Conservation (phyloP, 2,888 invertebrate genomes). For the Quadroppia sp. region DNA sequence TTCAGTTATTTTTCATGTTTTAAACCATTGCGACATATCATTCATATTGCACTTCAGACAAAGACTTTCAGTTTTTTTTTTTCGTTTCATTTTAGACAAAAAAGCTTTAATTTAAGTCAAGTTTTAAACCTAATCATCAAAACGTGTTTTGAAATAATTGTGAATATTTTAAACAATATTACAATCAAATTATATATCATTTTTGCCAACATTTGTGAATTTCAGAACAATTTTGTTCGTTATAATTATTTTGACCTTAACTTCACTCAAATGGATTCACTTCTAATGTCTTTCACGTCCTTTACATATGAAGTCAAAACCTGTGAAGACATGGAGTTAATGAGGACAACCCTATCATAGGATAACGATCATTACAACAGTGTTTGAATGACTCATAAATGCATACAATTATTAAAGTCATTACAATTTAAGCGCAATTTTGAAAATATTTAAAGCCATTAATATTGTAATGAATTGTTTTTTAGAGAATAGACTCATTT, state of each 20-base stretch:
- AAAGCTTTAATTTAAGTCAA: not conserved
- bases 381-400: conserved; percentile 10
- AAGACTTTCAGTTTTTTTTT: not conserved
- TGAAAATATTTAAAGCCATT: conserved; percentile 10
- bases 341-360: conserved; percentile 6
- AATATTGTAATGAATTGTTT: not conserved
- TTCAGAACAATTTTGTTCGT: not conserved
- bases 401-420: not conserved
- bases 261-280: conserved; percentile 1
- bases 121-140: not conserved
- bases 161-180: not conserved
- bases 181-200: not conserved
- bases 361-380: not conserved
- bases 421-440: not conserved
- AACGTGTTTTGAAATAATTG: not conserved
- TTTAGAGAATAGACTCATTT: not conserved
- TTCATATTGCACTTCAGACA: not conserved
- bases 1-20: too few species aligned
- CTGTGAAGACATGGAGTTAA: not conserved
- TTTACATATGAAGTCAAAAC: not conserved
- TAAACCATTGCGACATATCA: too few species aligned
- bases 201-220: not conserved
- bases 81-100: not conserved
- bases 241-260: conserved; percentile 30
- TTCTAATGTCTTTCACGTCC: not conserved